Evolutionary conservation across 1,140 invertebrate genomes (phyloP), one percentile per base, ranked within the genome.

Genomic region (Pogonognathellus flavescens): DNA sequence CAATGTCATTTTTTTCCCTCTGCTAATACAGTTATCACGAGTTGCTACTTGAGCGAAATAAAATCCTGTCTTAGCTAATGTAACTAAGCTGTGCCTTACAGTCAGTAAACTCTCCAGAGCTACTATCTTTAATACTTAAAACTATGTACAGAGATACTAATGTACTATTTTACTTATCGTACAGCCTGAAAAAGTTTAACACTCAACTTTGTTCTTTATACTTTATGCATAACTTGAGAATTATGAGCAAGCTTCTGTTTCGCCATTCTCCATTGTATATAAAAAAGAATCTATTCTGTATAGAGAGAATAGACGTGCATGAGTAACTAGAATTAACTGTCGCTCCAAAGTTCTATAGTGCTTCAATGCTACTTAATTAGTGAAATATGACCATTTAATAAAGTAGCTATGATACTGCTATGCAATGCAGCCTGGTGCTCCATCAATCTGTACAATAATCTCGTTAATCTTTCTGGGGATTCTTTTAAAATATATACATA

Each of bases 21-120:
- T 60, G 49, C 66, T 86, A 86, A 86, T 86, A 86, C 83, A 86
- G 72, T 86, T 84, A 86, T 86, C 86, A 86, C 86, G 86, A 86
- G 52, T 72, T 82, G 18, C 41, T 76, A 76, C 41, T 76, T 76
- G 70, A 76, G 70, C 41, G 31, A 76, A 76, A 76, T 76, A 31
- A 76, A 76, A 76, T 76, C 70, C 41, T 16, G 70, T 76, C 70
- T 76, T 76, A 76, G 13, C 41, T 76, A 76, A 10, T 66, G 20
- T 20, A 25, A 20, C 10, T 25, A 76, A 76, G 9, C 31, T 50
- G 16, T 76, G n/a, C 41, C n/a, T 1, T 72, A 49, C 25, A n/a
- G 13, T 14, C 13, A 76, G 70, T 76, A 5, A 57, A 13, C 22
- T 14, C 16, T 62, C 8, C 22, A 10, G 22, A 70, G 25, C 22